Evolutionary conservation across 2,113 vertebrate species (phyloP).

Genomic region (Apaloderma vittatum): DNA sequence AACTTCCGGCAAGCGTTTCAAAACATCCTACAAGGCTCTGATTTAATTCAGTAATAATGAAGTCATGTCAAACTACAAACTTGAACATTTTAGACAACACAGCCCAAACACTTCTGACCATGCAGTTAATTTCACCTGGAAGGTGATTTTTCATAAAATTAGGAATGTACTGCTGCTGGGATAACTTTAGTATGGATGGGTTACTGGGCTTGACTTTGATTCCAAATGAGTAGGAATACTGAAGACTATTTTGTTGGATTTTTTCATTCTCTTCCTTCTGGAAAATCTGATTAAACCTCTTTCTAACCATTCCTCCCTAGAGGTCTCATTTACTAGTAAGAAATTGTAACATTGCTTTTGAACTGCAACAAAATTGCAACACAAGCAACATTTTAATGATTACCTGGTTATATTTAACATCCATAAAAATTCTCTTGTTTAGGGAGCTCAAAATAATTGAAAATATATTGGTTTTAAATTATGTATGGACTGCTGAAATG

Average conservation of each 20-base stretch:
- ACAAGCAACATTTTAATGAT: slow-evolving; percentile 79
- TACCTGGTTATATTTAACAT: slow-evolving; percentile 77
- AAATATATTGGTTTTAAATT: slow-evolving; percentile 77
- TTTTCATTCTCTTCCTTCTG: background rate
- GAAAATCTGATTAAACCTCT: slow-evolving; percentile 65
- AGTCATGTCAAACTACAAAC: background rate
- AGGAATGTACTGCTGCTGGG: background rate
- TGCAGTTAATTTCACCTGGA: background rate
- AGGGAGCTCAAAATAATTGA: slow-evolving; percentile 71
- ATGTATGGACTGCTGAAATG: slow-evolving; percentile 46
- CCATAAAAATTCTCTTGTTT: slow-evolving; percentile 71
- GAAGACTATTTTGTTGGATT: background rate
- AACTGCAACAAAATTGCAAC: slow-evolving; percentile 72
- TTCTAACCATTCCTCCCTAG: slow-evolving; percentile 73
- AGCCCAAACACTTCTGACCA: background rate
- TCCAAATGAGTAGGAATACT: slow-evolving; percentile 14
- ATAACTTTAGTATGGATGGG: background rate
- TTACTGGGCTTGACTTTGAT: background rate
- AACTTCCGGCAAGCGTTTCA: slow-evolving; percentile 44
- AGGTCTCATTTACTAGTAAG: slow-evolving; percentile 80
- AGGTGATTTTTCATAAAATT: background rate
- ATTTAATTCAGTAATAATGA: slow-evolving; percentile 65
- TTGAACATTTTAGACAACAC: background rate
- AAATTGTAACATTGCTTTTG: slow-evolving; percentile 73
- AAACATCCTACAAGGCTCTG: slow-evolving; percentile 34